Percentiles rank a stretch among this genome's conserved stretches.
Evolutionary conservation across 2,888 invertebrate genomes (phyloP).

Genomic region (Orchesellides sinensis): DNA sequence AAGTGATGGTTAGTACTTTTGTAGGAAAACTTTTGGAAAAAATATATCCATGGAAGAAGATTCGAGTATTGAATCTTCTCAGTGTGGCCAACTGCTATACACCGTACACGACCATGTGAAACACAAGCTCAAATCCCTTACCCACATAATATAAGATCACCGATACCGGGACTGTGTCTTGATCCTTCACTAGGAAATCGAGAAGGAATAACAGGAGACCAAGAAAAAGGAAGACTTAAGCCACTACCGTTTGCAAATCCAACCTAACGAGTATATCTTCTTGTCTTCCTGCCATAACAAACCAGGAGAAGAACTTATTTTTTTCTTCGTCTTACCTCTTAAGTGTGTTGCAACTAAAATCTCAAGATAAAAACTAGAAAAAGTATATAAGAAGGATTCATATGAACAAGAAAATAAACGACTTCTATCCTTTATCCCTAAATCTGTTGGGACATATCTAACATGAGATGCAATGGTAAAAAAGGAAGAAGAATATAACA

Average conservation of each 20-base stretch:
- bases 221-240: slow-evolving; percentile 42
- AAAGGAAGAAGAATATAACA: slow-evolving; percentile 35
- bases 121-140: slow-evolving; percentile 40
- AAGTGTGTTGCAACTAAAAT: no score
- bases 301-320: slow-evolving; percentile 10
- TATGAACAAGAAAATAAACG: slow-evolving; percentile 42
- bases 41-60: slow-evolving; percentile 1
- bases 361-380: background rate
- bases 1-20: slow-evolving; percentile 42
- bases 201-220: slow-evolving; percentile 30
- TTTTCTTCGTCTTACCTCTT: no score
- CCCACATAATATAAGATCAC: slow-evolving; percentile 27
- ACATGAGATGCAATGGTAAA: slow-evolving; percentile 32
- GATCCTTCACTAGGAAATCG: slow-evolving; percentile 28
- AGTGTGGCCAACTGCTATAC: slow-evolving; percentile 39
- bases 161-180: background rate
- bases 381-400: background rate
- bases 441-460: slow-evolving; percentile 60
- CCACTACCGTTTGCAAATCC: slow-evolving; percentile 48
- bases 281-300: slow-evolving; percentile 20
- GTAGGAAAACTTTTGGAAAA: slow-evolving; percentile 30
- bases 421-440: slow-evolving; percentile 61
- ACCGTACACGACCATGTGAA: slow-evolving; percentile 17
- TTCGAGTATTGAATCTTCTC: slow-evolving; percentile 51
- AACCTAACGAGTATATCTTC: slow-evolving; percentile 39